A percentile compares a stretch with the other conserved stretches of the same genome.
phyloP scores from a whole-genome alignment of 2,888 invertebrate species.

The Lomographa bimaculata region DNA sequence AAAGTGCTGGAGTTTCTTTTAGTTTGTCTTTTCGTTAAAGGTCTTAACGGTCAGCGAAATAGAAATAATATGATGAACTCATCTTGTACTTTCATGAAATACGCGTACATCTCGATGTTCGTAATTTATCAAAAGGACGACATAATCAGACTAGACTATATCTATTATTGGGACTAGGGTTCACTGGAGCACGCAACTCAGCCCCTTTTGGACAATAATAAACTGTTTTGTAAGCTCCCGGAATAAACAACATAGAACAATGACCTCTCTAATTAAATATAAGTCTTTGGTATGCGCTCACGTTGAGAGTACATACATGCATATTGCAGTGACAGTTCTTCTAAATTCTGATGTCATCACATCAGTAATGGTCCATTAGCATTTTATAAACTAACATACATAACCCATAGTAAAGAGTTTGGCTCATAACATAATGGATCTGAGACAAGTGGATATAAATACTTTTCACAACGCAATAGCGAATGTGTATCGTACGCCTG shows the following conservation, averaged over 20 bases:
- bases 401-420: neutral
- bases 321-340: slow-evolving; percentile 12
- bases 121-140: too few species aligned
- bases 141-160: slow-evolving; percentile 8
- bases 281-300: slow-evolving; percentile 25
- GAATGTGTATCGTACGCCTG: too few species aligned
- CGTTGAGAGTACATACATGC: slow-evolving; percentile 9
- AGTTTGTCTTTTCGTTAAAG: neutral
- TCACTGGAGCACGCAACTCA: slow-evolving; percentile 22
- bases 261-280: slow-evolving; percentile 22
- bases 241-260: slow-evolving; percentile 25
- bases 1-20: neutral
- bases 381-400: slow-evolving; percentile 7
- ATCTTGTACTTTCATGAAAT: too few species aligned
- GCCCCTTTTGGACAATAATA: slow-evolving; percentile 25
- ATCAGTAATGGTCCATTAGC: slow-evolving; percentile 5
- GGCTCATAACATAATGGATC: too few species aligned
- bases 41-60: too few species aligned
- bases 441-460: too few species aligned
- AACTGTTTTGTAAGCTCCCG: slow-evolving; percentile 22
- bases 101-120: too few species aligned
- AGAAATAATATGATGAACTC: too few species aligned
- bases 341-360: slow-evolving; percentile 7
- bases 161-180: slow-evolving; percentile 18
- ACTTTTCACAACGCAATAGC: too few species aligned